Evolutionary conservation across 2,113 vertebrate species (phyloP).

Genomic region (Scartelaos histophorus): DNA sequence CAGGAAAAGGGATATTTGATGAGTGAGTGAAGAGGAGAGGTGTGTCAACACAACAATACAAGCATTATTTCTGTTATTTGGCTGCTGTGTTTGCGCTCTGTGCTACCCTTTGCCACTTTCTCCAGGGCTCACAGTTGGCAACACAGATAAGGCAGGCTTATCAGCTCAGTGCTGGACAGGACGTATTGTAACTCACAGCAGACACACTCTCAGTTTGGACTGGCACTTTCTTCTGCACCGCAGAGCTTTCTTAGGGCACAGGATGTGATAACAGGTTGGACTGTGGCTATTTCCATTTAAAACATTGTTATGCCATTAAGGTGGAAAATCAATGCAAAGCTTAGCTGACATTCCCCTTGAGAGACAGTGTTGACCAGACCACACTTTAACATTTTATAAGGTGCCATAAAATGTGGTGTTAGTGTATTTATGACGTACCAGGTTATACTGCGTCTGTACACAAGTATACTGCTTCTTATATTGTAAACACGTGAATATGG

Average conservation of each 20-base stretch:
- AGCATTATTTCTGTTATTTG: constrained; percentile 44
- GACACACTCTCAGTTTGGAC: constrained; percentile 6
- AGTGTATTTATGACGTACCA: no score
- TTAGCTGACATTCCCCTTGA: no score
- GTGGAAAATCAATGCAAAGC: neutral
- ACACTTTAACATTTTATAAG: no score
- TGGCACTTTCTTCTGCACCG: constrained; percentile 40
- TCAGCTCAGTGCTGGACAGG: constrained; percentile 47
- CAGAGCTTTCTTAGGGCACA: neutral
- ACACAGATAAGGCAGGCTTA: constrained; percentile 55
- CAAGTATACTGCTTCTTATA: no score
- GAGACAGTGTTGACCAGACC: no score
- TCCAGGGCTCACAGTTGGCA: constrained; percentile 35
- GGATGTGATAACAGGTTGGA: constrained; percentile 6
- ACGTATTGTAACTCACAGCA: neutral
- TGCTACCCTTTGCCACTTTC: constrained; percentile 37
- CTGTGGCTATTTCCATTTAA: constrained; percentile 1
- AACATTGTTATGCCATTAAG: neutral
- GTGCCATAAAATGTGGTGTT: no score
- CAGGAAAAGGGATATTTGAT: constrained; percentile 28
- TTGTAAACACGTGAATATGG: no score
- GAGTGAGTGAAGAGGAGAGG: constrained; percentile 21
- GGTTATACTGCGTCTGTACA: no score
- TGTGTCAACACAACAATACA: constrained; percentile 54
- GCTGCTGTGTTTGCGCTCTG: constrained; percentile 37